These are phyloP conservation scores for Chondrosia reniformis DNA, from an alignment of 37 sponge, comb jelly and placozoan species.

Conservation along the genomic window DNA sequence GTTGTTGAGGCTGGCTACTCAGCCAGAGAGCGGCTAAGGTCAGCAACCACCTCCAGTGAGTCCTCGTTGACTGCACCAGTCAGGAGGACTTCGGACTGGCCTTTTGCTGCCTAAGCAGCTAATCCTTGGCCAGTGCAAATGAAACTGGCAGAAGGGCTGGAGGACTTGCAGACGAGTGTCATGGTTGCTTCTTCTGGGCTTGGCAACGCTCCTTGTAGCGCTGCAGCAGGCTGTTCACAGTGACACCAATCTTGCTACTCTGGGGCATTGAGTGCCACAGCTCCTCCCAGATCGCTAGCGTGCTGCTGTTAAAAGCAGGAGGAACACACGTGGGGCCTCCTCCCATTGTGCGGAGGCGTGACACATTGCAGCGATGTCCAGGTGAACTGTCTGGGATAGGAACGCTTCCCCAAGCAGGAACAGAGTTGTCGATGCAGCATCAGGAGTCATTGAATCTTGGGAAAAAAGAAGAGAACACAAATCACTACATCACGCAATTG, in stretches of 20 bases:
- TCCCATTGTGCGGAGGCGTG: constrained; percentile 38
- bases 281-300: constrained; percentile 2
- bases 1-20: constrained; percentile 35
- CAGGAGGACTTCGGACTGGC: constrained; percentile 26
- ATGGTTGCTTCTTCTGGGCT: constrained; percentile 17
- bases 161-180: neutral
- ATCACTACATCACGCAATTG: neutral
- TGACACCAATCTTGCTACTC: neutral
- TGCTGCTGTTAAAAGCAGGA: neutral
- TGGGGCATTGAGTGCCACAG: constrained; percentile 27
- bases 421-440: neutral
- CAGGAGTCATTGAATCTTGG: neutral
- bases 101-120: constrained; percentile 44
- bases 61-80: constrained; percentile 20
- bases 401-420: constrained; percentile 20
- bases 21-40: constrained; percentile 37
- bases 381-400: constrained; percentile 27
- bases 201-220: constrained; percentile 16
- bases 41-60: constrained; percentile 27
- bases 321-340: constrained; percentile 25
- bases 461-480: constrained; percentile 5
- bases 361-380: constrained; percentile 25
- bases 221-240: neutral
- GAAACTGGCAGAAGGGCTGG: constrained; percentile 40
- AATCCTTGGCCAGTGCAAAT: constrained; percentile 47